A percentile compares a stretch with the other conserved stretches of the same genome.
Evolutionary conservation across 2,113 vertebrate species (phyloP).

Genomic region (Phaethornis superciliosus): DNA sequence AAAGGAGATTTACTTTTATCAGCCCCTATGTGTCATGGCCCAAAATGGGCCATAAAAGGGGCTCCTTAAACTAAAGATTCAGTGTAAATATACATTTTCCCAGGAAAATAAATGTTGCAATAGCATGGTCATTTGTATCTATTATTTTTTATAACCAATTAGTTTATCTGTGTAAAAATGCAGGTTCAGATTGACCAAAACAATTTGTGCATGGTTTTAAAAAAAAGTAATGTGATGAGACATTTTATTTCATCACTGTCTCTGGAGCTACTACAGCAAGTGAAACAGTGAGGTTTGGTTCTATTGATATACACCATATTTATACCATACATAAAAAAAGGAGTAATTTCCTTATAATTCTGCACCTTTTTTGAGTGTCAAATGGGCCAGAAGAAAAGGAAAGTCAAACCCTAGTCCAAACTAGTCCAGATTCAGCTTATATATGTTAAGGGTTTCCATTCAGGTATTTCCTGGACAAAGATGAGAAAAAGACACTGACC

Average conservation of each 20-base stretch:
- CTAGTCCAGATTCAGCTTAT: not conserved
- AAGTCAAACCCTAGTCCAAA: not conserved
- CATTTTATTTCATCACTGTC: not conserved
- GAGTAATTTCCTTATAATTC: not conserved
- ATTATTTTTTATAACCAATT: not conserved
- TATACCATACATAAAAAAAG: not conserved
- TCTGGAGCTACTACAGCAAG: not conserved
- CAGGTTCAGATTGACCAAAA: not conserved
- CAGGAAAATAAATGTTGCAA: not conserved
- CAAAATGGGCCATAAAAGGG: not conserved
- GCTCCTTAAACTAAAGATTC: not conserved
- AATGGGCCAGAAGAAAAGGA: not conserved
- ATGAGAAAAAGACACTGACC: not conserved
- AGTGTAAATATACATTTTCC: not conserved
- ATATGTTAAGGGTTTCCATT: not conserved
- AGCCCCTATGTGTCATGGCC: not conserved
- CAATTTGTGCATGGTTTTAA: not conserved
- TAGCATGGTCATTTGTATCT: fast-evolving
- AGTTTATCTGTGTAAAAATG: not conserved
- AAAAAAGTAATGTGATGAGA: not conserved
- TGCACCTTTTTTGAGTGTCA: not conserved
- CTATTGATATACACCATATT: not conserved
- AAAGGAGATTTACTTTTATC: not conserved
- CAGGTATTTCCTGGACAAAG: not conserved
- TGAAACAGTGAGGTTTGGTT: not conserved